These are phyloP conservation scores for Myripristis jacobus DNA, from an alignment of 2,797 vertebrate species.

Conservation along the genomic window DNA sequence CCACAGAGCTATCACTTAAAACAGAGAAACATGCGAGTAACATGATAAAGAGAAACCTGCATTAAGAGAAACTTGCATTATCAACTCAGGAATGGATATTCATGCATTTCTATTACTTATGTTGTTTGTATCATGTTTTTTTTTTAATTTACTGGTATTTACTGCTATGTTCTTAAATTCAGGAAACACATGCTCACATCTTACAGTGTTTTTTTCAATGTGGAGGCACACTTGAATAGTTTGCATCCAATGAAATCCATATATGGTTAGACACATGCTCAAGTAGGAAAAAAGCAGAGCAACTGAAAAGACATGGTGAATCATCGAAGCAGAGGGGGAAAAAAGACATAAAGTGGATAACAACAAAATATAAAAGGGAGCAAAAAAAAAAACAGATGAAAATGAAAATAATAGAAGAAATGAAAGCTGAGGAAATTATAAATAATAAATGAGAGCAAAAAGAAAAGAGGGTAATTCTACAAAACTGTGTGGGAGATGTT, in stretches of 20 bases:
- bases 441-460: not conserved
- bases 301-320: not conserved
- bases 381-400: no score
- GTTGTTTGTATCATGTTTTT: not conserved
- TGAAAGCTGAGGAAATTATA: not conserved
- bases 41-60: not conserved
- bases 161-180: not conserved
- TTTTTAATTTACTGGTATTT: not conserved
- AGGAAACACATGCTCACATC: no score
- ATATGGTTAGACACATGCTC: not conserved
- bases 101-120: no score
- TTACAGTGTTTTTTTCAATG: no score
- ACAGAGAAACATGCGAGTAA: not conserved
- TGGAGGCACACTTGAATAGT: no score
- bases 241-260: not conserved
- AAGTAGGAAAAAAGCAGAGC: not conserved
- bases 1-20: slow-evolving; percentile 11
- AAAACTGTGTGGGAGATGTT: slow-evolving; percentile 6
- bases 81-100: not conserved
- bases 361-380: not conserved
- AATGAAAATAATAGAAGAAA: not conserved
- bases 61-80: not conserved
- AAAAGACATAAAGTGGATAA: not conserved
- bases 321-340: slow-evolving; percentile 4
- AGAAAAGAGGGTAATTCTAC: not conserved